Conservation (phyloP, 2,113 vertebrate species). For the Sakesphorus luctuosus region DNA sequence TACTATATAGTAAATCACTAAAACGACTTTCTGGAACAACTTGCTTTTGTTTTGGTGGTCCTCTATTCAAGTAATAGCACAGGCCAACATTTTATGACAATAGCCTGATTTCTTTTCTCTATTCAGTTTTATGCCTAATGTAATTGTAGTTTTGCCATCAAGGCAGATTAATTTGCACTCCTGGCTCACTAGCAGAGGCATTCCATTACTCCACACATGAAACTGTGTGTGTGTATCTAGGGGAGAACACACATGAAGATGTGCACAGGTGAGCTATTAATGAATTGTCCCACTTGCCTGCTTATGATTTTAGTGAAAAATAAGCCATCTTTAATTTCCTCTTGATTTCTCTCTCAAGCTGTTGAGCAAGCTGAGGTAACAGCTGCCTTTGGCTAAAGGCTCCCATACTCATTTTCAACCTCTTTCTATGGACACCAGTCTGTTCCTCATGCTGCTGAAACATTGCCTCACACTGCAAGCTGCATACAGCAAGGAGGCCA, state of each 20-base stretch:
- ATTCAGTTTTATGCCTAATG: neutral
- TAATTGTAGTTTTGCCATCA: neutral
- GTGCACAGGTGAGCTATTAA: neutral
- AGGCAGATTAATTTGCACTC: constrained; percentile 9
- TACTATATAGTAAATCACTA: neutral
- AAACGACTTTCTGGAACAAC: neutral
- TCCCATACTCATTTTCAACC: neutral
- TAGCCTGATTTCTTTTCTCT: neutral
- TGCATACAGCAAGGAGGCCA: rapidly evolving
- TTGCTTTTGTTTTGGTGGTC: neutral
- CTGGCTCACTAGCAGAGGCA: neutral
- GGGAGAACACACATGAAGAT: neutral
- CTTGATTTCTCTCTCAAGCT: neutral
- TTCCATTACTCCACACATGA: neutral
- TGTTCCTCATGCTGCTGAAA: neutral
- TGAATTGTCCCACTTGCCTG: neutral
- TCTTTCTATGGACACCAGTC: neutral
- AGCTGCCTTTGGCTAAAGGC: neutral
- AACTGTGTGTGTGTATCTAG: neutral
- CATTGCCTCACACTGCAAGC: rapidly evolving
- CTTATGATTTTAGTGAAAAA: neutral
- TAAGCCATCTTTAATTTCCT: neutral
- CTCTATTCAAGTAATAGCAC: neutral
- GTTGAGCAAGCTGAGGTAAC: neutral
- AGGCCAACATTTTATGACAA: neutral